A percentile compares a stretch with the other conserved stretches of the same genome.
Evolutionary conservation across 2,797 vertebrate genomes (phyloP).

Genomic region (Characodon lateralis): DNA sequence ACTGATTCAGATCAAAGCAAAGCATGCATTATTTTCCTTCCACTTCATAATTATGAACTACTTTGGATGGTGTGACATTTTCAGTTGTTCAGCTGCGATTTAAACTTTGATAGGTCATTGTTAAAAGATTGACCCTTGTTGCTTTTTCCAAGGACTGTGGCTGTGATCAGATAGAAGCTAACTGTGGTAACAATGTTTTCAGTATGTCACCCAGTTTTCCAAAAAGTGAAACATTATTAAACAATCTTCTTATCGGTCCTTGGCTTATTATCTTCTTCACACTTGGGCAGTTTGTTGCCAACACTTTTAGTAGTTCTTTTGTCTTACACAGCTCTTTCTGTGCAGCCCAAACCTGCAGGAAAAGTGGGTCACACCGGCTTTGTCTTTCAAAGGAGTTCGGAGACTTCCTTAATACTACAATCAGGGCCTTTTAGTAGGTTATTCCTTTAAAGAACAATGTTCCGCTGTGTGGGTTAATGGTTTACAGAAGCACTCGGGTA

Average conservation of each 20-base stretch:
- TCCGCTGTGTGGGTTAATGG: constrained; percentile 12
- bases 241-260: not conserved
- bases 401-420: not conserved
- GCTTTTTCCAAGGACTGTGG: not conserved
- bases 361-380: not conserved
- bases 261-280: not conserved
- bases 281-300: not conserved
- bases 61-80: not conserved
- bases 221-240: not conserved
- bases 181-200: constrained; percentile 1
- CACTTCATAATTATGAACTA: not conserved
- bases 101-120: not conserved
- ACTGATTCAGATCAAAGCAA: not conserved
- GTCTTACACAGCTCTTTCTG: not conserved
- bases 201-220: not conserved
- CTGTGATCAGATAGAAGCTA: not conserved
- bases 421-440: constrained; percentile 6
- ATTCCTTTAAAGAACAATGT: constrained; percentile 29
- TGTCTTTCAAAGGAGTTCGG: not conserved
- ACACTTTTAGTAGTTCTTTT: not conserved
- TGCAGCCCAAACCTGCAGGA: not conserved
- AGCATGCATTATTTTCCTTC: not conserved
- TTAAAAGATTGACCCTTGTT: not conserved
- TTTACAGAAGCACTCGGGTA: constrained; percentile 39
- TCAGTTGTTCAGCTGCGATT: not conserved